A percentile compares a stretch with the other conserved stretches of the same genome.
Evolutionary conservation across 2,113 vertebrate species (phyloP).

Genomic region (Chionodraco myersi): DNA sequence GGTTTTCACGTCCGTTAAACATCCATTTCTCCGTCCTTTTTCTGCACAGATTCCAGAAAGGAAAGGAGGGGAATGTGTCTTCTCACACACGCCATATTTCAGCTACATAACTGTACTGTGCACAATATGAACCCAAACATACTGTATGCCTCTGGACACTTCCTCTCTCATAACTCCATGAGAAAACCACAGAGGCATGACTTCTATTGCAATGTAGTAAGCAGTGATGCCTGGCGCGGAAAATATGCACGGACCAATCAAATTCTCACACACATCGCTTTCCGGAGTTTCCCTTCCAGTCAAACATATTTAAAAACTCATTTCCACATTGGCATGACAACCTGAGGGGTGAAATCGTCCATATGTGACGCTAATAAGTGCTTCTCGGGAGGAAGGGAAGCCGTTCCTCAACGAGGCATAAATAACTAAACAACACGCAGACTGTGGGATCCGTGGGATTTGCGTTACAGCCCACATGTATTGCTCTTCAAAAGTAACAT

Average conservation of each 20-base stretch:
- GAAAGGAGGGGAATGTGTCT: background rate
- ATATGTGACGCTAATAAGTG: constrained; percentile 78
- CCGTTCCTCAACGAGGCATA: constrained; percentile 66
- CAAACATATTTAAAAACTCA: constrained; percentile 66
- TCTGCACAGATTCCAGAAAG: constrained; percentile 28
- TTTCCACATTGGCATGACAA: constrained; percentile 64
- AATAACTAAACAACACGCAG: constrained; percentile 70
- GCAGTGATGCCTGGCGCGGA: constrained; percentile 23
- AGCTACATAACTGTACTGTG: background rate
- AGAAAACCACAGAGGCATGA: constrained; percentile 35
- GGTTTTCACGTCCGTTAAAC: constrained; percentile 63
- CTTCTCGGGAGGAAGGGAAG: constrained; percentile 51
- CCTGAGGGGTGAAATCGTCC: constrained; percentile 69
- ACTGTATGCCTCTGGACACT: constrained; percentile 6
- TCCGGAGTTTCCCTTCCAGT: constrained; percentile 59
- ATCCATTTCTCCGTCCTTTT: constrained; percentile 27
- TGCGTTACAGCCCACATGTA: constrained; percentile 63
- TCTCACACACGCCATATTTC: background rate
- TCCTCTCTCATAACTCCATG: constrained; percentile 3
- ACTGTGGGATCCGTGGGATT: constrained; percentile 64
- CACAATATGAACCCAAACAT: background rate
- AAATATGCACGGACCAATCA: constrained; percentile 18
- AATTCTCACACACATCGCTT: constrained; percentile 10
- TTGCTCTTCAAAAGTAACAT: constrained; percentile 62
- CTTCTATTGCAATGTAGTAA: constrained; percentile 38